These are phyloP conservation scores for Poecilia picta DNA, from an alignment of 2,797 vertebrate species.

Conservation along the genomic window DNA sequence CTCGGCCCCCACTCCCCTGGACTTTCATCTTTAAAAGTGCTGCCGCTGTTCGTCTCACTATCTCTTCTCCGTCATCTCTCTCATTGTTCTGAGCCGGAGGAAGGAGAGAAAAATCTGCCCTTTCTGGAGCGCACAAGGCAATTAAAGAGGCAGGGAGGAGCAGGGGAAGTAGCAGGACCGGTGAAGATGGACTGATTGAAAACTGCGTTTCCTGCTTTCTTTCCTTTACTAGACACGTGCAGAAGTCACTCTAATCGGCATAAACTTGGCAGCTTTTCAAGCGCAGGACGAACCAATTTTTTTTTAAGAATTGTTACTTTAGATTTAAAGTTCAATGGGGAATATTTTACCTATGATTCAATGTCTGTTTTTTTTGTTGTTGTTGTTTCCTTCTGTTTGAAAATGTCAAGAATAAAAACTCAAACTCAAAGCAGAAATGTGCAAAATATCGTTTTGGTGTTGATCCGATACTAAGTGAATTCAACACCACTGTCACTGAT, in stretches of 20 bases:
- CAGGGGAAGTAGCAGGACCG: slow-evolving; percentile 35
- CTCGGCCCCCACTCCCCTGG: not conserved
- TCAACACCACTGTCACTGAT: too few species aligned
- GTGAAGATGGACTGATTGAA: slow-evolving; percentile 53
- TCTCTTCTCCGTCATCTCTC: slow-evolving; percentile 32
- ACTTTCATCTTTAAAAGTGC: slow-evolving; percentile 19
- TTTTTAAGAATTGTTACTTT: not conserved
- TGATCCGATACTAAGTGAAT: too few species aligned
- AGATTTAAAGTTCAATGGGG: not conserved
- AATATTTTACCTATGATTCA: not conserved
- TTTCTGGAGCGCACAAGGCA: slow-evolving; percentile 31
- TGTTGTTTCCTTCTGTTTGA: not conserved
- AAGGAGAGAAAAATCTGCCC: not conserved
- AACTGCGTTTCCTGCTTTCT: slow-evolving; percentile 4
- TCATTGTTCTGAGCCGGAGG: slow-evolving; percentile 15
- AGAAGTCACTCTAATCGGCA: slow-evolving; percentile 33
- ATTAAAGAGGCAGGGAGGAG: slow-evolving; percentile 44
- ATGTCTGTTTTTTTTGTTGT: not conserved
- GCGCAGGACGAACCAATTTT: not conserved
- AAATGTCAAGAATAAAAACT: not conserved
- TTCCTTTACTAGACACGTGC: slow-evolving; percentile 25
- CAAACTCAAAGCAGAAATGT: too few species aligned
- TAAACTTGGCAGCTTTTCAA: not conserved
- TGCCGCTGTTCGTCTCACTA: slow-evolving; percentile 8
- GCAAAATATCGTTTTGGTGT: too few species aligned